Evolutionary conservation across 30 jellyfish, hydroid and myxozoan genomes (phyloP).

Genomic region (Chrysaora quinquecirrha): DNA sequence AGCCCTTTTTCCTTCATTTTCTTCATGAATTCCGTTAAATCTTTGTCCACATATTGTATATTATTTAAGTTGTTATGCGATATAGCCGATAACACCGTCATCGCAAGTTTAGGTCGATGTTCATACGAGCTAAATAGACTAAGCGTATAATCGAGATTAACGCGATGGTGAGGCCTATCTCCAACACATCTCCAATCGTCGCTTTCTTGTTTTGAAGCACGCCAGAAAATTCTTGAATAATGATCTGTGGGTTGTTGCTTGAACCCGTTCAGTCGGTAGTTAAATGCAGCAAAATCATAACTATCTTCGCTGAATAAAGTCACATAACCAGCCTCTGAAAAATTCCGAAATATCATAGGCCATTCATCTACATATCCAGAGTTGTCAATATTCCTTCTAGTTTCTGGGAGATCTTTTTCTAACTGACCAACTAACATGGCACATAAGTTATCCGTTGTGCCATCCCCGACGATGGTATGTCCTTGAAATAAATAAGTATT

Average conservation of each 20-base stretch:
- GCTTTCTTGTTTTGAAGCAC: conserved; percentile 9
- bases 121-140: conserved; percentile 51
- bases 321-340: conserved; percentile 41
- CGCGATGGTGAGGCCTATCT: conserved; percentile 36
- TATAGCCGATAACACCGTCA: conserved; percentile 43
- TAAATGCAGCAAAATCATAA: conserved; percentile 38
- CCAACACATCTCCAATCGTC: conserved; percentile 49
- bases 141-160: conserved; percentile 44
- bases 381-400: conserved; percentile 15
- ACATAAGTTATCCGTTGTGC: conserved; percentile 82
- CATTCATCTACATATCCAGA: conserved; percentile 67
- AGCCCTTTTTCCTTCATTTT: conserved; percentile 40
- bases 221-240: conserved; percentile 71
- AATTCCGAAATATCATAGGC: conserved; percentile 62
- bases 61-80: conserved; percentile 55
- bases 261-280: conserved; percentile 76
- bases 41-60: conserved; percentile 53
- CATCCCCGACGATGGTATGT: conserved; percentile 85
- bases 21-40: conserved; percentile 10
- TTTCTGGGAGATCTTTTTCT: conserved; percentile 60
- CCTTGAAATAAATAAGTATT: conserved; percentile 50
- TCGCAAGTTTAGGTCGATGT: conserved; percentile 33
- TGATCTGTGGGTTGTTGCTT: conserved; percentile 66
- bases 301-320: conserved; percentile 77
- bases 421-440: conserved; percentile 75